phyloP scores from a whole-genome alignment of 2,888 invertebrate genomes.

The Trachelus troglodyta region DNA sequence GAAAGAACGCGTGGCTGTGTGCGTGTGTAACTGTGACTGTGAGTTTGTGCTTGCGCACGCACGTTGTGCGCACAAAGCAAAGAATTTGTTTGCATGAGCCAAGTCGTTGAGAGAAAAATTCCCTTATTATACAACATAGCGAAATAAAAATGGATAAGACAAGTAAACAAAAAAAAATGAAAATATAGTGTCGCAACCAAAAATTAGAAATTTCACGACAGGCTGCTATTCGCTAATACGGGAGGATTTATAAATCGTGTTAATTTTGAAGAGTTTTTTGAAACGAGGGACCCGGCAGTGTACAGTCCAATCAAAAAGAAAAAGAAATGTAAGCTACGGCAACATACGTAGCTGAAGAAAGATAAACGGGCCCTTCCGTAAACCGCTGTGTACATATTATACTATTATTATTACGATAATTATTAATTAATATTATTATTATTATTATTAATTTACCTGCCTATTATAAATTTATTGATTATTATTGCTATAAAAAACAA shows the following conservation, averaged over 20 bases:
- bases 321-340: background rate
- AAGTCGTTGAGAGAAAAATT: slow-evolving; percentile 5
- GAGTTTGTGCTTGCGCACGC: background rate
- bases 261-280: slow-evolving; percentile 52
- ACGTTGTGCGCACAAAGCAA: background rate
- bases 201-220: slow-evolving; percentile 40
- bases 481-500: slow-evolving; percentile 42
- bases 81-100: background rate
- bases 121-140: background rate
- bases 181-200: slow-evolving; percentile 26
- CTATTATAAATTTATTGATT: slow-evolving; percentile 61
- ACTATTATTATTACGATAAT: slow-evolving; percentile 50
- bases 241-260: slow-evolving; percentile 55
- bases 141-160: slow-evolving; percentile 14
- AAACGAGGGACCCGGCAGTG: slow-evolving; percentile 47
- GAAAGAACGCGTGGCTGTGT: background rate
- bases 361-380: slow-evolving; percentile 47
- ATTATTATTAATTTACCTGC: slow-evolving; percentile 59
- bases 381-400: slow-evolving; percentile 61
- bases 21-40: background rate
- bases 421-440: slow-evolving; percentile 32
- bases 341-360: slow-evolving; percentile 39
- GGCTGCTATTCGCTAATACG: slow-evolving; percentile 49
- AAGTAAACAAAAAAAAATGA: slow-evolving; percentile 16
- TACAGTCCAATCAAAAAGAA: slow-evolving; percentile 56